Evolutionary conservation across 92 coral and sea anemone genomes (phyloP).

Genomic region (Porites rus): DNA sequence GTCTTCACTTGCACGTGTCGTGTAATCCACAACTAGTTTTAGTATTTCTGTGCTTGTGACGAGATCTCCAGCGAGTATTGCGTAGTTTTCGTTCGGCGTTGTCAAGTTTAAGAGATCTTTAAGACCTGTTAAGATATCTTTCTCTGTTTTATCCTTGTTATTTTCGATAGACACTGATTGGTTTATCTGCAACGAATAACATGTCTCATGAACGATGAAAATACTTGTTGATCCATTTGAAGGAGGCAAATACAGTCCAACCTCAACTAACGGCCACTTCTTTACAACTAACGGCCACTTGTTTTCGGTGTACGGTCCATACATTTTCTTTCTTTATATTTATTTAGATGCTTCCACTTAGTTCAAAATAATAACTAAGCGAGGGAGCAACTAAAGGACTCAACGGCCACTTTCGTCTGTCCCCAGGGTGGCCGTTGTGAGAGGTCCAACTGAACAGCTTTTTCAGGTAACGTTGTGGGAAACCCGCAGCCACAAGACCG

Average conservation of each 20-base stretch:
- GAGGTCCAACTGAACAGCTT: no score
- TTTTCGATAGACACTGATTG: neutral
- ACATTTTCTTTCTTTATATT: no score
- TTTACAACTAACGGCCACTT: neutral
- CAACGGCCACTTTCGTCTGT: no score
- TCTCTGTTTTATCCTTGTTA: neutral
- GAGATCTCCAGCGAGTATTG: constrained; percentile 70
- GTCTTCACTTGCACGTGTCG: constrained; percentile 40
- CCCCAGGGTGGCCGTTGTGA: no score
- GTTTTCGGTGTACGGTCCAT: neutral
- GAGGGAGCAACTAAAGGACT: no score
- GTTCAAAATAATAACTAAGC: no score
- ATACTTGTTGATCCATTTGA: no score
- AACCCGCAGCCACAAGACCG: no score
- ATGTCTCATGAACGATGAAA: neutral
- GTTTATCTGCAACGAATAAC: neutral
- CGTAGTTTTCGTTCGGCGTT: constrained; percentile 40
- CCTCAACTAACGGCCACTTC: neutral
- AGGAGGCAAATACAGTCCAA: no score
- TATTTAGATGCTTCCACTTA: no score
- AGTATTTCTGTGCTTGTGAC: constrained; percentile 52
- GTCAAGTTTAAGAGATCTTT: constrained; percentile 40
- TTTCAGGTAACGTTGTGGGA: no score
- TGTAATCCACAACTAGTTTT: constrained; percentile 44
- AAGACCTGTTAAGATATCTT: constrained; percentile 26